Conservation (phyloP, 2,113 vertebrate species). For the Nycticebus coucang region DNA sequence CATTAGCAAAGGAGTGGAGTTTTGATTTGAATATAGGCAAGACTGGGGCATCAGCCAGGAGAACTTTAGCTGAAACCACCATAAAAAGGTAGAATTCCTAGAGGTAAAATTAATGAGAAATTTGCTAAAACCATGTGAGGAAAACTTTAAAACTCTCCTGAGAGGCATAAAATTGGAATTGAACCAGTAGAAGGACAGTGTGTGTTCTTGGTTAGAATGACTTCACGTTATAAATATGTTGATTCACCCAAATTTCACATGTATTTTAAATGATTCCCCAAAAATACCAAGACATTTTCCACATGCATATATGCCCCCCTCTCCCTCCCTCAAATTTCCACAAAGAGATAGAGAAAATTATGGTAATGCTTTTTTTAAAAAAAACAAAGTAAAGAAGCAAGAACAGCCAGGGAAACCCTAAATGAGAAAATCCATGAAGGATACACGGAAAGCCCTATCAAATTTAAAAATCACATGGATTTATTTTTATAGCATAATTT, state of each 20-base stretch:
- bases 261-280: conserved; percentile 14
- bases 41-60: background rate
- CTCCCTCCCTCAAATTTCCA: too few species aligned
- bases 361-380: background rate
- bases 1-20: background rate
- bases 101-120: background rate
- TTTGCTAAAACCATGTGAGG: background rate
- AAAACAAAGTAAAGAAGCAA: background rate
- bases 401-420: background rate
- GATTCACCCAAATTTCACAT: background rate
- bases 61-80: background rate
- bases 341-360: background rate
- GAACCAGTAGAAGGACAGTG: background rate
- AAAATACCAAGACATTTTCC: conserved; percentile 15
- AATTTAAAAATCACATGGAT: background rate
- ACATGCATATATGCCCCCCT: background rate
- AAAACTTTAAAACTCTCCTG: background rate
- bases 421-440: background rate
- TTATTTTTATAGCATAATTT: background rate
- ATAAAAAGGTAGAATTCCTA: background rate
- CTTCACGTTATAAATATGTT: background rate
- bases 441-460: background rate
- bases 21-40: background rate
- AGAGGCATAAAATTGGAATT: background rate
- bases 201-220: background rate